Evolutionary conservation across 2,888 invertebrate species (phyloP).

Genomic region (Papilio elwesi): DNA sequence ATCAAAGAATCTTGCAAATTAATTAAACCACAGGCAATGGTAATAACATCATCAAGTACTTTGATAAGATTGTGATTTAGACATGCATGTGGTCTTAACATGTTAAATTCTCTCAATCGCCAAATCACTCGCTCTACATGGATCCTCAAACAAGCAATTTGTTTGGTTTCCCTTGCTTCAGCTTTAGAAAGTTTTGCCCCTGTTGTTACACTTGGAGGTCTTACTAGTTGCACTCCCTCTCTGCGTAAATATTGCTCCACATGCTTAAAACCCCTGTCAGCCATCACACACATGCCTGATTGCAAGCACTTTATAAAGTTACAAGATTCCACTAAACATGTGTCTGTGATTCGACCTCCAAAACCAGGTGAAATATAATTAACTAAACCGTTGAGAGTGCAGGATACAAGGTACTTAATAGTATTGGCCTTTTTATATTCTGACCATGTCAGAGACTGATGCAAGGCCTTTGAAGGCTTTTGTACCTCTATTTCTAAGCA

Average conservation of each 20-base stretch:
- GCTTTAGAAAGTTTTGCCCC: constrained; percentile 42
- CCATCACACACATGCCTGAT: constrained; percentile 42
- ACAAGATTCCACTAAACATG: constrained; percentile 44
- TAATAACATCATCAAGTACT: constrained; percentile 46
- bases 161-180: constrained; percentile 46
- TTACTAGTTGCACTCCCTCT: constrained; percentile 37
- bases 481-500: constrained; percentile 61
- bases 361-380: constrained; percentile 51
- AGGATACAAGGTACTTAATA: constrained; percentile 50
- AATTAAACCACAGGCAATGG: constrained; percentile 46
- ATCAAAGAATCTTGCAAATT: constrained; percentile 48
- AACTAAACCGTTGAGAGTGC: constrained; percentile 50
- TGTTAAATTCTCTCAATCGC: constrained; percentile 44
- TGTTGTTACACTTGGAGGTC: constrained; percentile 44
- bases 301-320: constrained; percentile 44
- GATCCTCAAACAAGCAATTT: constrained; percentile 47
- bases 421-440: constrained; percentile 55
- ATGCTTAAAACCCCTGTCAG: constrained; percentile 49
- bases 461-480: constrained; percentile 54
- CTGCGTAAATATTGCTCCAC: constrained; percentile 40
- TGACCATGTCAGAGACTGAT: constrained; percentile 59
- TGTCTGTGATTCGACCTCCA: too few species aligned
- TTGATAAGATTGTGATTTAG: constrained; percentile 38
- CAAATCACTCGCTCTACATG: constrained; percentile 46
- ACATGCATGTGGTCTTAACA: constrained; percentile 47